These are phyloP conservation scores for Sorex araneus DNA, from an alignment of 2,113 vertebrate species.

Conservation along the genomic window DNA sequence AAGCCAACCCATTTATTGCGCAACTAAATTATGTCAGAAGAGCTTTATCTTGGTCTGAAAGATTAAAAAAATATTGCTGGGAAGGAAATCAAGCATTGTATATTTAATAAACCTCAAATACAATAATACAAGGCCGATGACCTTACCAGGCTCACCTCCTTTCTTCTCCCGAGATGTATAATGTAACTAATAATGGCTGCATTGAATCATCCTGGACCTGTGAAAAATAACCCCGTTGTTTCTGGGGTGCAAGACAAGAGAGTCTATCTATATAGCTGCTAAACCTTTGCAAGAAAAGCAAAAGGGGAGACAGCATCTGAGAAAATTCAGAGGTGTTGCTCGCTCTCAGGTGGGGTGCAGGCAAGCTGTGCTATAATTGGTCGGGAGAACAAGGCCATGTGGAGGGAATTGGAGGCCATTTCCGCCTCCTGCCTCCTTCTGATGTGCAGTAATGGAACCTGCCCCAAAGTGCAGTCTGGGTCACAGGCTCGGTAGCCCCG, in stretches of 20 bases:
- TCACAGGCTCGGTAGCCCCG: no score
- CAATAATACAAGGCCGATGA: background rate
- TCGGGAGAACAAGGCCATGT: background rate
- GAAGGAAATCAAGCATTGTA: constrained; percentile 29
- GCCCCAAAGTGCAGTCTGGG: background rate
- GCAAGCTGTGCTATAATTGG: background rate
- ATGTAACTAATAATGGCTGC: constrained; percentile 9
- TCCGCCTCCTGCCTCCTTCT: background rate
- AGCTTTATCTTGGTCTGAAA: background rate
- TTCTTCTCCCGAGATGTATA: background rate
- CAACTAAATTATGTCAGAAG: constrained; percentile 26
- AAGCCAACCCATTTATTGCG: constrained; percentile 19
- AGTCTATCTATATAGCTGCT: constrained; percentile 66
- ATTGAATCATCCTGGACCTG: background rate
- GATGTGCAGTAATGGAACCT: background rate
- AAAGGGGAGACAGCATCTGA: background rate
- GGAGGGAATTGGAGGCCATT: background rate
- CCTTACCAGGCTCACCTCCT: background rate
- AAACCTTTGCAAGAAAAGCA: constrained; percentile 13
- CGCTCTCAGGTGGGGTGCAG: background rate
- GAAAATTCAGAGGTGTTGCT: constrained; percentile 22
- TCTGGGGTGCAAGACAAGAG: constrained; percentile 58
- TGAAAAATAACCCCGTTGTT: constrained; percentile 56
- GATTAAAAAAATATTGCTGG: background rate
- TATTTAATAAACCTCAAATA: constrained; percentile 38